Percentiles rank a stretch among this genome's conserved stretches.
Evolutionary conservation across 2,888 invertebrate genomes (phyloP).

Genomic region (Cephus rjabovi): DNA sequence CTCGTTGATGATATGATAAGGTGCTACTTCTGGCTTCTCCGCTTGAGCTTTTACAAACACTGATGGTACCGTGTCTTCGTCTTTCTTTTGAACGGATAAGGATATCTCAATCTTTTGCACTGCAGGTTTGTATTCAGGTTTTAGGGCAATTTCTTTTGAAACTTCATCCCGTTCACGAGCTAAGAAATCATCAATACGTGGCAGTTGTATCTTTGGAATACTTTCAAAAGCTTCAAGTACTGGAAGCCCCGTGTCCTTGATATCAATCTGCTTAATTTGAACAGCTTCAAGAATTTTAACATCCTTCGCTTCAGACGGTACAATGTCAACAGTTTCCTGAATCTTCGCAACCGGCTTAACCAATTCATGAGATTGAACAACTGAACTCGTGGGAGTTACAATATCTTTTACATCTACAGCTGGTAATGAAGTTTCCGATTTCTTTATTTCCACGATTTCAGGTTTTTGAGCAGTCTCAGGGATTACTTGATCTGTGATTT

Average conservation of each 20-base stretch:
- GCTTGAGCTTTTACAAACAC: constrained; percentile 53
- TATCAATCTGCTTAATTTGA: background rate
- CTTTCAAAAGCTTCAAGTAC: constrained; percentile 3
- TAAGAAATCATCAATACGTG: constrained; percentile 14
- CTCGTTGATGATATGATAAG: constrained; percentile 49
- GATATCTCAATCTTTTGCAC: constrained; percentile 57
- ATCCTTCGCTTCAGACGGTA: constrained; percentile 11
- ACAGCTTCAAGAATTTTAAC: constrained; percentile 12
- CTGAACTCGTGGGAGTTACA: background rate
- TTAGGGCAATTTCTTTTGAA: constrained; percentile 5
- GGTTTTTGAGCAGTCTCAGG: constrained; percentile 40
- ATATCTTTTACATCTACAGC: background rate
- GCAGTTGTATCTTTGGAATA: constrained; percentile 1
- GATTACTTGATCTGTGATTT: background rate
- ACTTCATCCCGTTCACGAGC: constrained; percentile 11
- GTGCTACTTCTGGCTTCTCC: constrained; percentile 40
- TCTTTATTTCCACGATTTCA: background rate
- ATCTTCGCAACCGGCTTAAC: background rate
- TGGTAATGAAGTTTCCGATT: background rate
- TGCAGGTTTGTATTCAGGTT: constrained; percentile 27
- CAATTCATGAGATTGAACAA: background rate
- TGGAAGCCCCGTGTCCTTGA: background rate
- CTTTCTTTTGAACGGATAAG: constrained; percentile 51
- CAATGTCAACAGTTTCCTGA: constrained; percentile 6
- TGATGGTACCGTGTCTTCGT: constrained; percentile 39